Evolutionary conservation across 2,113 vertebrate genomes (phyloP), one percentile per base, ranked within the genome.

Genomic region (Dipodomys stephensi): DNA sequence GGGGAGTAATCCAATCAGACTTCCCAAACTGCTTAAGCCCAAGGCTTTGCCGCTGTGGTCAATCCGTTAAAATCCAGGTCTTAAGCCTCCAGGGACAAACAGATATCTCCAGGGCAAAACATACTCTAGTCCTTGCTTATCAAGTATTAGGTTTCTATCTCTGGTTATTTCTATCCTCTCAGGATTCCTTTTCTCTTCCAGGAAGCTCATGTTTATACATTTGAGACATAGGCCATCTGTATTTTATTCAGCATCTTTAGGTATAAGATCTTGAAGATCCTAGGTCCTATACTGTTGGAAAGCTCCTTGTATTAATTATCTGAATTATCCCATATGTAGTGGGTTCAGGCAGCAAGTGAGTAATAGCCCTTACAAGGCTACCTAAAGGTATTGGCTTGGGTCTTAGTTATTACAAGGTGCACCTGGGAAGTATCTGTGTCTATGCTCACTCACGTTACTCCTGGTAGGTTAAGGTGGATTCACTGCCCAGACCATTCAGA

Each of bases 51-150:
- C 0, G 11, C n/a, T 87, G 12, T 72, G 44, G 12, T 90, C 60
- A 79, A 11, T 76, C 71, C 11, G 28, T 85, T 90, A 87, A 90
- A 90, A 95, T 3, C 57, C 22, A 92, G 27, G 23, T 82, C 67
- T 27, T 73, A n/a, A 72, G 53, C 32, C 71, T 90, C 53, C 25
- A 89, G 83, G 72, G 46, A 89, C 19, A 39, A 39, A 39, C 30
- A 46, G 13, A 74, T 92, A 84, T 74, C 83, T 94, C 84, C 39
- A 93, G 71, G 91, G 72, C 62, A 92, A 91, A 95, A 91, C 12
- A 88, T 64, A 53, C 27, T 68, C 46, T 60, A 71, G 46, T 83
- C 53, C 16, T 76, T 88, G 60, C 35, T 81, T 89, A 73, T 46
- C n/a, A 27, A 18, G 74, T 67, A 44, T 86, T 76, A 22, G 2